Evolutionary conservation across 2,888 invertebrate genomes (phyloP).

Genomic region (Aphodius granarius): DNA sequence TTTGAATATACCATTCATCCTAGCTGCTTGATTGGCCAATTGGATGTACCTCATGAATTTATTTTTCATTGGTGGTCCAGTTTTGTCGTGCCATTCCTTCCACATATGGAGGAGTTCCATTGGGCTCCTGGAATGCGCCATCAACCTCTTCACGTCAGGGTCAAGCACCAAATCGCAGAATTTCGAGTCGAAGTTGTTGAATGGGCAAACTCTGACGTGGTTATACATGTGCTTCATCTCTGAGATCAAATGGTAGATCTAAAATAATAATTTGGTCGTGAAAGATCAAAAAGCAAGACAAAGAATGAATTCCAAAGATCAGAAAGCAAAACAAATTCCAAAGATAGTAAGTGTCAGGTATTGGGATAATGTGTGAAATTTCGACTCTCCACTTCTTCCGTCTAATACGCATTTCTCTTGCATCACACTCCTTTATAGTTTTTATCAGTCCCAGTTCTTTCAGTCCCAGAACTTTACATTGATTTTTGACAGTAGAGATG

Average conservation of each 20-base stretch:
- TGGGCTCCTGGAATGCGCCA: slow-evolving; percentile 74
- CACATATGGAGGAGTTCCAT: slow-evolving; percentile 76
- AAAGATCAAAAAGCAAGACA: not conserved
- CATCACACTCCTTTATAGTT: too few species aligned
- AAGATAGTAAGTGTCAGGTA: too few species aligned
- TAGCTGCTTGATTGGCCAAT: slow-evolving; percentile 78
- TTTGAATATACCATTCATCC: slow-evolving; percentile 64
- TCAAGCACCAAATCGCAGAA: slow-evolving; percentile 65
- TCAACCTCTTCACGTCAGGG: slow-evolving; percentile 64
- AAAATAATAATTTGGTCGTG: slow-evolving; percentile 37
- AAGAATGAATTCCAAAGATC: too few species aligned
- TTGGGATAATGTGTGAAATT: too few species aligned
- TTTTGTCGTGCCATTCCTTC: slow-evolving; percentile 79
- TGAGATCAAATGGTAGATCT: slow-evolving; percentile 71
- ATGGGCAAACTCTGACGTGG: slow-evolving; percentile 72
- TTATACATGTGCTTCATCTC: slow-evolving; percentile 82
- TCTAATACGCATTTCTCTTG: too few species aligned
- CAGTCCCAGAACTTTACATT: too few species aligned
- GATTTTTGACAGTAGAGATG: too few species aligned
- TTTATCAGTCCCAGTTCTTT: too few species aligned
- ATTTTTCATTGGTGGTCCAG: slow-evolving; percentile 74
- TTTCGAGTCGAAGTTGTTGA: slow-evolving; percentile 56
- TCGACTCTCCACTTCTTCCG: too few species aligned
- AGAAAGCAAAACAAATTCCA: too few species aligned
- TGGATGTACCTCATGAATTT: slow-evolving; percentile 78